Evolutionary conservation across 2,113 vertebrate species (phyloP), one percentile per base, ranked within the genome.

Genomic region (Cynocephalus volans): DNA sequence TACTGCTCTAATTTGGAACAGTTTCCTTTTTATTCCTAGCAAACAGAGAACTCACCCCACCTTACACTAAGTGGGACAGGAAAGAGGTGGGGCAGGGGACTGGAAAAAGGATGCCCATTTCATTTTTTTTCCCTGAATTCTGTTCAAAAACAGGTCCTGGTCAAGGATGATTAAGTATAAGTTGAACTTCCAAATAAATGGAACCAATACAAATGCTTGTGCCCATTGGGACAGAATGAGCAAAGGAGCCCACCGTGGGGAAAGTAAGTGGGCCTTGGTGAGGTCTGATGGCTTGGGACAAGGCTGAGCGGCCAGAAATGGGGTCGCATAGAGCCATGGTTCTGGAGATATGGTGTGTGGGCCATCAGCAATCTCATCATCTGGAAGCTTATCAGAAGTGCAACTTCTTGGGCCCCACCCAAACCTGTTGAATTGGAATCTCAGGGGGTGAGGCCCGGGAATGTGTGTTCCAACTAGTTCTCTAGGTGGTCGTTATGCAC

Each of bases 151-250:
- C 24, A 70, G 18, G 41, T 80, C 31, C 41, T 79, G 26, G 76
- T 50, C 31, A 76, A 26, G 26, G 31, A 56, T 41, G 15, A 82
- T 52, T n/a, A 88, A 96, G 23, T 41, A 45, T 14, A 69, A 52
- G 52, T 76, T 93, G 67, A 80, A 41, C 77, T 95, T 94, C 36
- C 18, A 79, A 77, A 28, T 90, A 60, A 85, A 13, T 73, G 62
- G 69, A 67, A 88, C 17, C 50, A 33, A 14, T 14, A 23, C n/a
- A 88, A 50, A 80, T 14, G 6, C 31, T 50, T 79, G 56, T 60
- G n/a, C 26, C 28, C 28, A 10, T 4, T 65, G 58, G 64, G 2
- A 56, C 64, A 85, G 67, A 41, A 41, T 70, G 50, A 36, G 31
- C 28, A 45, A n/a, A 80, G 19, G 65, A 67, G 19, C 28, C 64